Percentiles rank a stretch among this genome's conserved stretches.
Evolutionary conservation across 2,888 invertebrate genomes (phyloP).

Genomic region (Platynereis dumerilii): DNA sequence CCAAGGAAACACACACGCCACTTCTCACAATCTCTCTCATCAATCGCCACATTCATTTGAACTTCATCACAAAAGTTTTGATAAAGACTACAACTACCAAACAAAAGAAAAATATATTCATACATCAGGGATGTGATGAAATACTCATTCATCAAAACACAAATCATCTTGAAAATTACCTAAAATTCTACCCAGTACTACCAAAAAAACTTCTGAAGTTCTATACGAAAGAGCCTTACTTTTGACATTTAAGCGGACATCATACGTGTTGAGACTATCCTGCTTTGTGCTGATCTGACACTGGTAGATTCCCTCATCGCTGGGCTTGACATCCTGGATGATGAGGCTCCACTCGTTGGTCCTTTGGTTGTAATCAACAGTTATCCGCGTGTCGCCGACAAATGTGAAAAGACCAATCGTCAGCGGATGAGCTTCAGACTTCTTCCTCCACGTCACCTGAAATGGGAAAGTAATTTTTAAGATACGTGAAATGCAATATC

Average conservation of each 20-base stretch:
- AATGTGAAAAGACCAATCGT: constrained; percentile 33
- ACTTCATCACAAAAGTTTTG: no score
- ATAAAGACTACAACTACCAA: no score
- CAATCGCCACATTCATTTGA: no score
- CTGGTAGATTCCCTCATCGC: constrained; percentile 33
- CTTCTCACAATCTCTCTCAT: no score
- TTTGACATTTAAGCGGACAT: constrained; percentile 33
- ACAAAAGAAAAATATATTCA: no score
- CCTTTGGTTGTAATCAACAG: constrained; percentile 33
- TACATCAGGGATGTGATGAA: no score
- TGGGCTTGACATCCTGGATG: constrained; percentile 33
- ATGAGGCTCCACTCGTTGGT: constrained; percentile 35
- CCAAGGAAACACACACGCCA: no score
- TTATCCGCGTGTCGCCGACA: constrained; percentile 32
- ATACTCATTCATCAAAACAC: no score
- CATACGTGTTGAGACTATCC: constrained; percentile 23
- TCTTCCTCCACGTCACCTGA: constrained; percentile 32
- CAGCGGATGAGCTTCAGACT: constrained; percentile 25
- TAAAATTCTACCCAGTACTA: no score
- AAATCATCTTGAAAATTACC: no score
- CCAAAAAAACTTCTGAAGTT: no score
- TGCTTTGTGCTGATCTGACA: constrained; percentile 35
- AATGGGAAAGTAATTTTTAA: neutral
- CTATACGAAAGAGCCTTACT: constrained; percentile 27
- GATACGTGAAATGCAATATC: no score